Evolutionary conservation across 1,140 invertebrate species (phyloP), one percentile per base, ranked within the genome.

Genomic region (Bombyx mandarina): DNA sequence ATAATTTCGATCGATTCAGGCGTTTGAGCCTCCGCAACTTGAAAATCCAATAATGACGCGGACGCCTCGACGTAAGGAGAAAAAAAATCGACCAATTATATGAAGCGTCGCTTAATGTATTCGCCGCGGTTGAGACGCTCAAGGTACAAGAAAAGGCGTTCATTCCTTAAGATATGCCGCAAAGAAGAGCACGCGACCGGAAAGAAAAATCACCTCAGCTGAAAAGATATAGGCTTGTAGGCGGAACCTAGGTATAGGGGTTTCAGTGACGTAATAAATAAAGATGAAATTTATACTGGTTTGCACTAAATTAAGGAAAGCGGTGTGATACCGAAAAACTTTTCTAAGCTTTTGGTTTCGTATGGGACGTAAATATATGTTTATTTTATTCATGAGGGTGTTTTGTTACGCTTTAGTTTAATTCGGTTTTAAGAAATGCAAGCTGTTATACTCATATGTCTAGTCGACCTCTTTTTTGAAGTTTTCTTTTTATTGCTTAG

Each of bases 61-160:
- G 60, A 56, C 49, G 52, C 53, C 53, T 52, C 47, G 48, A 54
- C 12, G 44, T 42, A 56, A 43, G 52, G 60, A 42, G 8, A n/a
- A n/a, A 53, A 62, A 67, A 62, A 63, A 65, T 46, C 57, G 63
- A 51, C 61, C 52, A 68, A 70, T 71, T 67, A 69, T 74, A 62
- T 64, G 57, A 57, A 71, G 66, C 56, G 52, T 48, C 50, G 60
- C 45, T 67, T 63, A 69, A 63, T 57, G 59, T 69, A 65, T 73
- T 70, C 63, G 56, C 45, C 63, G 56, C 45, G 61, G 61, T 69
- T 63, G 63, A 74, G 69, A 66, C 63, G 68, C 63, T 67, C 62
- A 63, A 62, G 65, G 69, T 61, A 69, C 69, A 62, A 45, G 61
- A 75, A 68, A 65, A 66, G 59, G 63, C 67, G 63, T 69, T 72